A percentile compares a stretch with the other conserved stretches of the same genome.
Evolutionary conservation across 2,113 vertebrate genomes (phyloP).

Genomic region (Phrynocephalus versicolor): DNA sequence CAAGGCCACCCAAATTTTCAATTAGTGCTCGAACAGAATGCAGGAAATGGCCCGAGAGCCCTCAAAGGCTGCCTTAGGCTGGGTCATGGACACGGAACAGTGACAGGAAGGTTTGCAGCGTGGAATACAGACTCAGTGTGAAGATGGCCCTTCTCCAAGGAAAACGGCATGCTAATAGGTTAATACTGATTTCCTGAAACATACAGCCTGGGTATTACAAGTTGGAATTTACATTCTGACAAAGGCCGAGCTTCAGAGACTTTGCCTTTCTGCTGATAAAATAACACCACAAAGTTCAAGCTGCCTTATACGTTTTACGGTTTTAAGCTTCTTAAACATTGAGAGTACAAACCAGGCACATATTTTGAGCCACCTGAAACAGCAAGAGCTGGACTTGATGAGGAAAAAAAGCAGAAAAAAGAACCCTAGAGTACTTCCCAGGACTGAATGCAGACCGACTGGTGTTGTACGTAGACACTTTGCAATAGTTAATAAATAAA

Average conservation of each 20-base stretch:
- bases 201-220: constrained; percentile 73
- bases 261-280: constrained; percentile 69
- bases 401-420: constrained; percentile 21
- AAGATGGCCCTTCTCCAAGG: constrained; percentile 82
- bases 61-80: constrained; percentile 81
- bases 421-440: background rate
- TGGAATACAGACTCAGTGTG: constrained; percentile 72
- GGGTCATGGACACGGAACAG: constrained; percentile 76
- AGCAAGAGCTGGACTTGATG: constrained; percentile 55
- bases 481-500: too few relatives aligned
- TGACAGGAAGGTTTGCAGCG: constrained; percentile 77
- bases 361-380: constrained; percentile 74
- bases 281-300: constrained; percentile 71
- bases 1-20: constrained; percentile 99
- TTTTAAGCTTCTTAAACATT: constrained; percentile 71
- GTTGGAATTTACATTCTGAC: constrained; percentile 73
- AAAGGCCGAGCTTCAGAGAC: constrained; percentile 64
- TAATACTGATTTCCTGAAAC: constrained; percentile 76
- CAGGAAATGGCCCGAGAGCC: constrained; percentile 91
- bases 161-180: constrained; percentile 75
- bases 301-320: constrained; percentile 67
- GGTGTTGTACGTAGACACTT: background rate
- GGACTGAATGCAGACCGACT: background rate
- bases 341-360: constrained; percentile 65
- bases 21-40: constrained; percentile 92